A percentile compares a stretch with the other conserved stretches of the same genome.
Evolutionary conservation across 2,888 invertebrate species (phyloP).

Genomic region (Diadegma fenestrale): DNA sequence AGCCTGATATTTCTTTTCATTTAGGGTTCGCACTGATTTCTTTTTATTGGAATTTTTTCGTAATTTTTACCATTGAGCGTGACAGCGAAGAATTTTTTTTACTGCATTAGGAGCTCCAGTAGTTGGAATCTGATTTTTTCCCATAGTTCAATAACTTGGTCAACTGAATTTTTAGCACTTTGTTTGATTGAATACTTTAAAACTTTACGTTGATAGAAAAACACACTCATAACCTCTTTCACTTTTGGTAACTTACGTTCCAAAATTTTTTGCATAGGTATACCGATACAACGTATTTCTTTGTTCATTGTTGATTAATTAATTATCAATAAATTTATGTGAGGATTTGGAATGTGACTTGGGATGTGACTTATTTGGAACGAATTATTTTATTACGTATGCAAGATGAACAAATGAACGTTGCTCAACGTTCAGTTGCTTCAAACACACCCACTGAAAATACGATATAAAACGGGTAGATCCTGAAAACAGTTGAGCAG

Average conservation of each 20-base stretch:
- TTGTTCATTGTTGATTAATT: no score
- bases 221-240: not conserved
- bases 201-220: constrained; percentile 1
- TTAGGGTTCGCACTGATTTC: not conserved
- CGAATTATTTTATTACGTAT: no score
- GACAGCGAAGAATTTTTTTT: constrained; percentile 45
- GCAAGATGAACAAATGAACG: no score
- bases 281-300: no score
- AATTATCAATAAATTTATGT: no score
- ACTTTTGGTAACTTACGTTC: not conserved
- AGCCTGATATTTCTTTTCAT: constrained; percentile 26
- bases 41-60: not conserved
- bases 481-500: no score
- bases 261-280: not conserved
- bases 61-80: constrained; percentile 32
- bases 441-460: no score
- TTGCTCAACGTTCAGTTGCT: no score
- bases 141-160: not conserved
- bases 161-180: constrained; percentile 8
- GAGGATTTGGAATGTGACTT: no score
- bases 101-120: constrained; percentile 11
- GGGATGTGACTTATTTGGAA: no score
- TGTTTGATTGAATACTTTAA: not conserved
- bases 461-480: no score
- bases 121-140: constrained; percentile 19